These are phyloP conservation scores for Danaus chrysippus DNA, from an alignment of 2,888 invertebrate genomes.

Conservation along the genomic window DNA sequence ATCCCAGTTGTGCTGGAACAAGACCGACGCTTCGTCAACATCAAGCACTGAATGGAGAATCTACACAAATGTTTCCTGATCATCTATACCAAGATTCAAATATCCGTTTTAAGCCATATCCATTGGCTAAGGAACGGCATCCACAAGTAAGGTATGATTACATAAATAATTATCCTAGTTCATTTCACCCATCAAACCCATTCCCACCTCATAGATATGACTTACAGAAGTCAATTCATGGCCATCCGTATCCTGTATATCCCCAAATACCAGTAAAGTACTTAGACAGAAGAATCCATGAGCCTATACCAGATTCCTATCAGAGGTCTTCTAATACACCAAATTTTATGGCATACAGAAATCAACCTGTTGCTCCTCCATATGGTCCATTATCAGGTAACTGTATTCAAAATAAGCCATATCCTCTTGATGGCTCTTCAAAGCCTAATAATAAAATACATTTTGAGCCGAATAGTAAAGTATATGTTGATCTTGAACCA, in stretches of 20 bases:
- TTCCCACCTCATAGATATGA: constrained; percentile 63
- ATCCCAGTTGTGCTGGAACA: constrained; percentile 57
- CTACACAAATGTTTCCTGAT: constrained; percentile 55
- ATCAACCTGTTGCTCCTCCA: constrained; percentile 57
- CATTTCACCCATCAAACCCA: constrained; percentile 58
- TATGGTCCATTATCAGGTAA: constrained; percentile 58
- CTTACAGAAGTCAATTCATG: constrained; percentile 53
- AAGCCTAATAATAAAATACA: constrained; percentile 59
- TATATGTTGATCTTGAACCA: constrained; percentile 61
- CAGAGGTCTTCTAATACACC: constrained; percentile 55
- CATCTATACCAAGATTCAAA: constrained; percentile 60
- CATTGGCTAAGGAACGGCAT: constrained; percentile 61
- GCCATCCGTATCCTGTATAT: constrained; percentile 58
- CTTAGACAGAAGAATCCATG: constrained; percentile 58
- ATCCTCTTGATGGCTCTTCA: constrained; percentile 47
- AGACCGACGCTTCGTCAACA: constrained; percentile 55
- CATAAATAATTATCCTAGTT: constrained; percentile 60
- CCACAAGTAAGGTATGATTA: constrained; percentile 72
- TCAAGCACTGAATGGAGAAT: constrained; percentile 54
- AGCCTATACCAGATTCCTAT: constrained; percentile 58
- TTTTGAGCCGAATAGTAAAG: constrained; percentile 57
- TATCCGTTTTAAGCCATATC: constrained; percentile 68
- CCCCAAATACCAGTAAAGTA: constrained; percentile 59
- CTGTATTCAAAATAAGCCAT: constrained; percentile 58
- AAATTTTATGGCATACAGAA: constrained; percentile 53